Base-by-base conservation (phyloP, 2,888 invertebrate species). In the Eristalinus sepulchralis region DNA sequence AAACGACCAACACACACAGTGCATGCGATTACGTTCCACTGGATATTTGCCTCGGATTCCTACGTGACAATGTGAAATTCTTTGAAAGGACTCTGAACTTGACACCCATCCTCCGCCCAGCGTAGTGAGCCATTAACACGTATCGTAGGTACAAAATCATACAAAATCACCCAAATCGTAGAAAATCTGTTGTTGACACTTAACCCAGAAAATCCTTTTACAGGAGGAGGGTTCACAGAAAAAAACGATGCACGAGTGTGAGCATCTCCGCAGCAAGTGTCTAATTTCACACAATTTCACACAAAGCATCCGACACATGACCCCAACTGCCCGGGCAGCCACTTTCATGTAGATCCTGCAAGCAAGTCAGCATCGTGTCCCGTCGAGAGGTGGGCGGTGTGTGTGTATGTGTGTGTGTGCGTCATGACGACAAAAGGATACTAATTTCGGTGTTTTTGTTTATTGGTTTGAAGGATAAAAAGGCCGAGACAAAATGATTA, bases 381-480 rank as follows among this genome's bases (percentile, higher is more conserved):
- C 33, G 13, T 57, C 20, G 24, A 47, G 33, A 10, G 33, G 9
- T 20, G 20, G 34, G 27, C 34, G 27, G 31, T 76, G 33, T 13
- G n/a, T n/a, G n/a, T n/a, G n/a, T n/a, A n/a, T n/a, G n/a, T n/a
- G n/a, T n/a, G n/a, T n/a, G n/a, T n/a, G 22, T 66, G 47, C 27
- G n/a, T 63, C 31, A 9, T 22, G 53, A 53, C 75, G 33, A 68
- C 81, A 81, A 70, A 27, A 68, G 81, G 68, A 68, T 81, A 68
- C 81, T 75, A 81, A 81, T 81, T 81, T 81, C n/a, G 47, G 75
- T 81, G 75, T 81, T 75, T 81, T 81, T 75, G 81, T 81, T 81
- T 75, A 81, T 75, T 64, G 81, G 68, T 67, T 81, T 13, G 55
- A 73, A 63, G 68, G 73, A 80, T 73, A 67, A 71, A 66, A 80